Percentiles rank a stretch among this genome's conserved stretches.
These are phyloP conservation scores for Vulpes vulpes DNA, from an alignment of 2,113 vertebrate genomes.

Conservation along the genomic window DNA sequence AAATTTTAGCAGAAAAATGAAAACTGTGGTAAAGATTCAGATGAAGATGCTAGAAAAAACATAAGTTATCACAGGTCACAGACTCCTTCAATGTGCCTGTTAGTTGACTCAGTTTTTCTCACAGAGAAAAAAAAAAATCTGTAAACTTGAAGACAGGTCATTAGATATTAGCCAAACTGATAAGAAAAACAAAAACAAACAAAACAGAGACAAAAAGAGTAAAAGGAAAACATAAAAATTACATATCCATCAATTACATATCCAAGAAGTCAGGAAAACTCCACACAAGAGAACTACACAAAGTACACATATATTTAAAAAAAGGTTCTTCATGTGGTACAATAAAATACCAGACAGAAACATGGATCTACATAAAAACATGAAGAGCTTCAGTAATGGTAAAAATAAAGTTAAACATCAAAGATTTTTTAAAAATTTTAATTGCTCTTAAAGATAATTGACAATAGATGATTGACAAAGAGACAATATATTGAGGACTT, in stretches of 20 bases:
- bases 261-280: neutral
- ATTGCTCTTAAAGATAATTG: neutral
- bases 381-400: neutral
- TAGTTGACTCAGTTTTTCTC: neutral
- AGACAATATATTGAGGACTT: neutral
- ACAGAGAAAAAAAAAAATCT: neutral
- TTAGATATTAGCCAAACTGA: neutral
- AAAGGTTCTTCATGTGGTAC: neutral
- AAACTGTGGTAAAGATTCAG: neutral
- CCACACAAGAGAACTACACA: neutral
- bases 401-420: conserved; percentile 2
- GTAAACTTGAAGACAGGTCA: neutral
- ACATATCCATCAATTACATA: neutral
- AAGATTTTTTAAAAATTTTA: neutral
- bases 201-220: neutral
- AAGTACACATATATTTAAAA: neutral
- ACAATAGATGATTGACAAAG: neutral
- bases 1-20: neutral
- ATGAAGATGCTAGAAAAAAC: neutral
- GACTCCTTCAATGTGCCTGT: neutral
- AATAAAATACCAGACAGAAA: neutral
- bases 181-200: neutral
- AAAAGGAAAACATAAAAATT: neutral
- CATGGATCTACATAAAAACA: neutral
- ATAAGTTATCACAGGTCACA: neutral